These are phyloP conservation scores for Prenolepis imparis DNA, from an alignment of 2,888 invertebrate genomes.

Conservation along the genomic window DNA sequence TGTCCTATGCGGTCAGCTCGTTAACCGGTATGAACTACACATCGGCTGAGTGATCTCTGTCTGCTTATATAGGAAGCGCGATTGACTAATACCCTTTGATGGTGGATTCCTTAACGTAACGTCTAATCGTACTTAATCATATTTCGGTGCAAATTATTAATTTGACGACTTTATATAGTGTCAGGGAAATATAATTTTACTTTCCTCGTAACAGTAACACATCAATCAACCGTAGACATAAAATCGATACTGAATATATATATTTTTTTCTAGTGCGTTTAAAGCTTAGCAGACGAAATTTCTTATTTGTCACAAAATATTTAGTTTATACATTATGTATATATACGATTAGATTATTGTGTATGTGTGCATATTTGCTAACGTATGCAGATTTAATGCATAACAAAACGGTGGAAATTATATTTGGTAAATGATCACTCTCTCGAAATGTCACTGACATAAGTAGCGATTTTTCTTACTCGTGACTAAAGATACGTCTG, in stretches of 20 bases:
- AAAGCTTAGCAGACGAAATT: not conserved
- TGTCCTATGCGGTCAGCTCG: slow-evolving; percentile 74
- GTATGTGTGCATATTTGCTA: not conserved
- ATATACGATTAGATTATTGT: not conserved
- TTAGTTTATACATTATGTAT: not conserved
- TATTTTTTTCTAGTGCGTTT: not conserved
- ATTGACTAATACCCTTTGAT: slow-evolving; percentile 71
- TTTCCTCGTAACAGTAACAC: not conserved
- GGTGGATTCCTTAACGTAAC: slow-evolving; percentile 36
- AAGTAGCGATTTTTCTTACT: slow-evolving; percentile 49
- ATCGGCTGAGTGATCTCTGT: slow-evolving; percentile 59
- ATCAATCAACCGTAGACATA: not conserved
- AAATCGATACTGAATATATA: slow-evolving; percentile 7
- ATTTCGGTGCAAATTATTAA: not conserved
- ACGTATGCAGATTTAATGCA: slow-evolving; percentile 3
- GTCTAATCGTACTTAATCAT: not conserved
- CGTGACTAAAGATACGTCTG: slow-evolving; percentile 31
- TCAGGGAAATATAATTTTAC: slow-evolving; percentile 10
- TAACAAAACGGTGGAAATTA: slow-evolving; percentile 13
- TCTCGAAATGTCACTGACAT: slow-evolving; percentile 42
- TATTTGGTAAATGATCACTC: slow-evolving; percentile 29
- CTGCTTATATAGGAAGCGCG: slow-evolving; percentile 56
- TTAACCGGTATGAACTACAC: slow-evolving; percentile 69
- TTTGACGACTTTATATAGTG: not conserved
- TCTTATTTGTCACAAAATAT: not conserved